Base-by-base conservation (phyloP, 1,140 invertebrate genomes). In the Amyelois transitella region DNA sequence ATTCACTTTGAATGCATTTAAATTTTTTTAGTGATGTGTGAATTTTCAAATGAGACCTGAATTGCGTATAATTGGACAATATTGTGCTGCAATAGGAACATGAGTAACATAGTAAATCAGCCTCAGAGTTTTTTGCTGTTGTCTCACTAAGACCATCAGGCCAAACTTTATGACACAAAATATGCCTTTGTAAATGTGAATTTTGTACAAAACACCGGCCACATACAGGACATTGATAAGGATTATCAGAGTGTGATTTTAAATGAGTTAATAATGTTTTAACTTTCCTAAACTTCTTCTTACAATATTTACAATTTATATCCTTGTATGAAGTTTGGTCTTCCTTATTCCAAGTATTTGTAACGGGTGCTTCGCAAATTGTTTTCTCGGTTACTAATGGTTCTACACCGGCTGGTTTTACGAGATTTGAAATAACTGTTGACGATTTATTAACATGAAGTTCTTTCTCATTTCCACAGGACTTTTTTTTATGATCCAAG, bases 401-500 rank as follows among this genome's bases (percentile, higher is more conserved):
- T n/a, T n/a, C n/a, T n/a, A n/a, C n/a, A n/a, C n/a, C n/a, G n/a
- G n/a, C n/a, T n/a, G n/a, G n/a, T n/a, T n/a, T n/a, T n/a, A n/a
- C n/a, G n/a, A n/a, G n/a, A n/a, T n/a, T 20, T 47, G 18, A 18
- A 6, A 20, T 6, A 47, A 10, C 19, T 20, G 44, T 1, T 20
- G 18, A 32, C 10, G 18, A 4, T 20, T 20, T 47, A 17, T 19
- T 8, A 14, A 47, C 5, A 32, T 5, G 51, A 25, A 43, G 14
- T 19, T 53, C n/a, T 22, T 59, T 20, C 1, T 20, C 18, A 32
- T 7, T 49, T 6, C 0, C 6, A 20, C 45, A 49, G 14, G 21
- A 18, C 28, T 47, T 22, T 10, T 25, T 47, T 74, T 92, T 92
- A 71, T 92, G 91, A 21, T 69, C 68, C n/a, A 91, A 65, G 68